These are phyloP conservation scores for Rhynchotus rufescens DNA, from an alignment of 2,797 vertebrate genomes.

Conservation along the genomic window DNA sequence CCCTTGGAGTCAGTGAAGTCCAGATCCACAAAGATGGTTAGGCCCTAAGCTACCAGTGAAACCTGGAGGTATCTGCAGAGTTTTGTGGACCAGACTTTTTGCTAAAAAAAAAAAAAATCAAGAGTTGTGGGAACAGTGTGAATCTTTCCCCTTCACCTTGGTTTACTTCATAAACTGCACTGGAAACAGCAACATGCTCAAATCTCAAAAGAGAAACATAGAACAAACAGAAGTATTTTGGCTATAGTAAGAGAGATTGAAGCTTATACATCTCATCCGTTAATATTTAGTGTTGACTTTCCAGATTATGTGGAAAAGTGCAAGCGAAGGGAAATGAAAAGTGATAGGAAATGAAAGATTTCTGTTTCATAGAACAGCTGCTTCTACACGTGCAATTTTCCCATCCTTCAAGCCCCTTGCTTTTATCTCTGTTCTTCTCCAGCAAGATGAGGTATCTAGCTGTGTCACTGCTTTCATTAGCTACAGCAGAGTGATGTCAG, in stretches of 20 bases:
- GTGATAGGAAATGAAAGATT: background rate
- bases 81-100: background rate
- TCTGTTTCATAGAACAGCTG: slow-evolving; percentile 47
- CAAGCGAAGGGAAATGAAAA: slow-evolving; percentile 49
- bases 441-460: background rate
- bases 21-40: background rate
- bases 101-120: background rate
- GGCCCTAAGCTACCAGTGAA: background rate
- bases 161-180: background rate
- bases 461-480: slow-evolving; percentile 42
- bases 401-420: background rate
- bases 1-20: background rate
- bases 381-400: slow-evolving; percentile 31
- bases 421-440: slow-evolving; percentile 43
- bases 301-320: background rate
- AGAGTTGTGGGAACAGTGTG: background rate
- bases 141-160: background rate
- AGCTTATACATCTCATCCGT: background rate
- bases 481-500: background rate
- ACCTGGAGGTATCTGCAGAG: accelerated
- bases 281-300: slow-evolving; percentile 1
- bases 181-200: background rate
- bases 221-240: background rate
- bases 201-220: background rate
- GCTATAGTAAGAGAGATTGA: background rate